phyloP scores from a whole-genome alignment of 2,888 invertebrate genomes.

The Acanthosepion pharaonis region DNA sequence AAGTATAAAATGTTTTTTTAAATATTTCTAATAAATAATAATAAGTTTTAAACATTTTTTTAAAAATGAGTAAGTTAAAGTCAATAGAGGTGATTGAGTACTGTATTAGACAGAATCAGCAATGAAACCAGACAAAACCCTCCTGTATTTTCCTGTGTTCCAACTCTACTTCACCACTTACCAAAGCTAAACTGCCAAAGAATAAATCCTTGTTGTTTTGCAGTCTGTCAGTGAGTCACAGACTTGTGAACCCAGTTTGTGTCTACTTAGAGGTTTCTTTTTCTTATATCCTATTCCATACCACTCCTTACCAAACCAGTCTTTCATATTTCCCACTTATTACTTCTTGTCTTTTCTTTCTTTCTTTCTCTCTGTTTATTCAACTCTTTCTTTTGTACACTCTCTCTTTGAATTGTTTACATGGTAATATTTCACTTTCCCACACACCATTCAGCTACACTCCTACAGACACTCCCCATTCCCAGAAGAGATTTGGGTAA shows the following conservation, averaged over 20 bases:
- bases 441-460: neutral
- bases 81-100: neutral
- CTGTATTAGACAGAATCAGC: neutral
- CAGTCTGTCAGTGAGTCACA: neutral
- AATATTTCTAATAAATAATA: too few species aligned
- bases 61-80: too few species aligned
- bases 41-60: too few species aligned
- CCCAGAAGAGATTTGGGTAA: neutral
- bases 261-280: neutral
- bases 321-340: neutral
- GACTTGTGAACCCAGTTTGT: neutral
- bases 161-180: neutral
- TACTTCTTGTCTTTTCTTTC: neutral
- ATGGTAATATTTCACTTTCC: neutral
- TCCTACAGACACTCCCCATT: neutral
- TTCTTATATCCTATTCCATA: neutral
- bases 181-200: neutral
- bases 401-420: slow-evolving; percentile 35
- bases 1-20: too few species aligned
- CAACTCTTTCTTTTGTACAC: slow-evolving; percentile 41
- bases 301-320: slow-evolving; percentile 8
- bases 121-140: neutral
- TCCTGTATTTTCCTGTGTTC: neutral
- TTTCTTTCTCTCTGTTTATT: slow-evolving; percentile 48
- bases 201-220: neutral